phyloP scores from a whole-genome alignment of 2,888 invertebrate genomes.

The Sesia bembeciformis region DNA sequence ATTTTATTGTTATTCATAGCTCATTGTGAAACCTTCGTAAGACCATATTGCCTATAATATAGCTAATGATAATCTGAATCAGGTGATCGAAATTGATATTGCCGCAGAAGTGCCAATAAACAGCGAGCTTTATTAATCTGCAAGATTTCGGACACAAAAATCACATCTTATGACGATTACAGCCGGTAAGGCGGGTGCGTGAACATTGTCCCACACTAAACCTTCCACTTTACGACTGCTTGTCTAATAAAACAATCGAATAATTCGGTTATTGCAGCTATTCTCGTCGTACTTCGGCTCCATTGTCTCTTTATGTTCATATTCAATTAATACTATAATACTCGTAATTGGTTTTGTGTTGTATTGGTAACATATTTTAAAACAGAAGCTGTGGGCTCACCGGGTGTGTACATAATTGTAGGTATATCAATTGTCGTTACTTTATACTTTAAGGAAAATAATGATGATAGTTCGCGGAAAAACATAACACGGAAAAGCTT shows the following conservation, averaged over 20 bases:
- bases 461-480: slow-evolving; percentile 11
- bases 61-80: slow-evolving; percentile 23
- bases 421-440: neutral
- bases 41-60: slow-evolving; percentile 24
- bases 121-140: slow-evolving; percentile 33
- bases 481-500: slow-evolving; percentile 50
- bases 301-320: slow-evolving; percentile 22
- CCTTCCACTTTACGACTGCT: slow-evolving; percentile 41
- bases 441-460: no score
- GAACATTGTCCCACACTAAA: slow-evolving; percentile 31
- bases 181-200: slow-evolving; percentile 19
- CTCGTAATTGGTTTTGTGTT: slow-evolving; percentile 3
- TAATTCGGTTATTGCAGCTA: slow-evolving; percentile 31
- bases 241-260: slow-evolving; percentile 61
- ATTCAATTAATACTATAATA: slow-evolving; percentile 14
- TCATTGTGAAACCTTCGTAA: slow-evolving; percentile 27
- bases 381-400: neutral
- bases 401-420: neutral
- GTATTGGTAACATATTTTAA: slow-evolving; percentile 1
- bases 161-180: slow-evolving; percentile 40
- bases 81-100: slow-evolving; percentile 21
- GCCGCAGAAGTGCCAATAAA: slow-evolving; percentile 29
- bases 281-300: slow-evolving; percentile 8
- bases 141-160: slow-evolving; percentile 43
- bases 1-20: slow-evolving; percentile 17